phyloP scores from a whole-genome alignment of 2,888 invertebrate genomes.

The Chironomus tentans region DNA sequence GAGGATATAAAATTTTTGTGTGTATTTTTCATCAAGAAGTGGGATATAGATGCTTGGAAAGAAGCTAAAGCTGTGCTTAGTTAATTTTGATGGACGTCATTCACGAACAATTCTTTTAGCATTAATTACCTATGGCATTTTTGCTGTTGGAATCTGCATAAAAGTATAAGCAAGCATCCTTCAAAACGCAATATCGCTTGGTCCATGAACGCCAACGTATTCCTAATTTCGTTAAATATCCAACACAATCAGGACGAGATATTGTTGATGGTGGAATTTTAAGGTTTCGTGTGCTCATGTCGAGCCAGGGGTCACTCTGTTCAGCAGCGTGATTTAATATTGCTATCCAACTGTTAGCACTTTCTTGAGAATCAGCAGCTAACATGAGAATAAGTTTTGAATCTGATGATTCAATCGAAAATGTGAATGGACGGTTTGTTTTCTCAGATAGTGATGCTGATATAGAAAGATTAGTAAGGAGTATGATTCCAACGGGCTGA shows the following conservation, averaged over 20 bases:
- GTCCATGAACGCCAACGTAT: conserved; percentile 85
- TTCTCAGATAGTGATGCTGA: conserved; percentile 51
- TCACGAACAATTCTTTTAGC: too few species aligned
- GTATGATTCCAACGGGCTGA: conserved; percentile 82
- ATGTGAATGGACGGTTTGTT: conserved; percentile 56
- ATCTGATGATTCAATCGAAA: conserved; percentile 60
- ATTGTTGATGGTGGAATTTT: conserved; percentile 72
- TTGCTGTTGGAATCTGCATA: conserved; percentile 82
- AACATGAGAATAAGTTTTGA: conserved; percentile 60
- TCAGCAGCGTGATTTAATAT: conserved; percentile 69
- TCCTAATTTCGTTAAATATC: conserved; percentile 81
- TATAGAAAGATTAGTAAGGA: conserved; percentile 74
- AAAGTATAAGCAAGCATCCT: conserved; percentile 91
- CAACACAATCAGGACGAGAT: conserved; percentile 80
- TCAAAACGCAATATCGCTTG: conserved; percentile 84
- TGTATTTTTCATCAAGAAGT: too few species aligned
- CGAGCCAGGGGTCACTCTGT: conserved; percentile 61
- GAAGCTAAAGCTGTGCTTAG: too few species aligned
- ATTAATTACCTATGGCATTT: conserved; percentile 68
- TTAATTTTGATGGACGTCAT: too few species aligned
- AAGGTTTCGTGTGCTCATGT: conserved; percentile 68
- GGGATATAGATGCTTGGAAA: too few species aligned
- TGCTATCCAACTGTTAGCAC: conserved; percentile 65
- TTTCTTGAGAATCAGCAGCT: conserved; percentile 67
- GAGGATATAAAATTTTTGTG: too few species aligned